Evolutionary conservation across 2,888 invertebrate species (phyloP), one percentile per base, ranked within the genome.

Genomic region (Pristionchus entomophagus): DNA sequence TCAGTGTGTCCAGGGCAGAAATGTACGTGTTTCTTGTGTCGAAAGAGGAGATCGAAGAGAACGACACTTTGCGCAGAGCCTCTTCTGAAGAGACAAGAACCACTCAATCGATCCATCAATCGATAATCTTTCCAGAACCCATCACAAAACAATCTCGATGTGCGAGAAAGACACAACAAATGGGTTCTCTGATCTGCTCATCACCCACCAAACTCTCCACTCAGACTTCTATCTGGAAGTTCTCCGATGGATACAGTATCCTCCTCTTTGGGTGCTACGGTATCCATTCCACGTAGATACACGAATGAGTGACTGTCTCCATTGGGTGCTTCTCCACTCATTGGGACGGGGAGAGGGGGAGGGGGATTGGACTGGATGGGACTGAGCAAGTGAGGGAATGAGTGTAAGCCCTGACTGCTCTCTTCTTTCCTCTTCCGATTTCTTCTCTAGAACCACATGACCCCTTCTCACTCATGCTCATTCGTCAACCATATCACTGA

Each of bases 1-100:
- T 59, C 22, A 83, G 49, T 3, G 62, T 83, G n/a, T 83, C 62
- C 19, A 83, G 83, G 17, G 83, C 83, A 19, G 83, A 62, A 22
- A 62, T 62, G 41, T 62, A 83, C 0, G 38, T 83, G 45, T 51
- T 83, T 22, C 83, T 41, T 12, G 83, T 62, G 17, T 59, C 59
- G 45, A 45, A 83, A 22, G 83, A 83, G 17, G 83, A 38, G 5
- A 83, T 83, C 12, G 83, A 83, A 59, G 83, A 83, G 83, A 83
- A 83, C 10, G 83, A 83, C 14, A 62, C 59, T 35, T 45, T 59
- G 14, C 83, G 59, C 10, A 83, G 62, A 2, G 83, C 59, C n/a
- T 83, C 83, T 26, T 83, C 83, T 83, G 62, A 81, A 81, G 80
- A 32, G 32, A 80, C n/a, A n/a, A n/a, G n/a, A n/a, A n/a, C n/a